Evolutionary conservation across 2,113 vertebrate species (phyloP).

Genomic region (Corapipo altera): DNA sequence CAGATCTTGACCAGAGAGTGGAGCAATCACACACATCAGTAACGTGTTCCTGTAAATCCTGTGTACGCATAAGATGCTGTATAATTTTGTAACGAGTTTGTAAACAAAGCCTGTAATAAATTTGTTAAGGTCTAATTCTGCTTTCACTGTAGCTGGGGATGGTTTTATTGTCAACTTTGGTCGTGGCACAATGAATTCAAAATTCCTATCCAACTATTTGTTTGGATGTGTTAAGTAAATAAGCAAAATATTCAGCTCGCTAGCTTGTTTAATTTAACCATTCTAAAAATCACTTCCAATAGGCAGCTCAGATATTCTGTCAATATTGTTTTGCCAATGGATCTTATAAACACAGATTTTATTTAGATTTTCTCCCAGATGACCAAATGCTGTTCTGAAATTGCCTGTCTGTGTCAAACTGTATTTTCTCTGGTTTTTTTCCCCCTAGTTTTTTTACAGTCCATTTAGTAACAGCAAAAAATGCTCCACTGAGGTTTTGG

Average conservation of each 20-base stretch:
- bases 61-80: constrained; percentile 34
- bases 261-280: background rate
- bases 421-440: constrained; percentile 6
- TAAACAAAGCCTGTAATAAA: constrained; percentile 64
- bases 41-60: background rate
- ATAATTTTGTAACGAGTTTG: constrained; percentile 61
- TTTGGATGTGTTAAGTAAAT: background rate
- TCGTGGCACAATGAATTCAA: background rate
- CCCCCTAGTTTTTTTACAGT: constrained; percentile 15
- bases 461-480: constrained; percentile 52
- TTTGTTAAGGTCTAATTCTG: constrained; percentile 38
- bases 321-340: constrained; percentile 39
- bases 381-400: background rate
- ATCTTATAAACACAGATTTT: constrained; percentile 38
- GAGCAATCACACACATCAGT: background rate
- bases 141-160: background rate
- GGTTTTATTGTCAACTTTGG: background rate
- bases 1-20: background rate
- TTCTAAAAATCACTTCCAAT: constrained; percentile 12
- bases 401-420: constrained; percentile 1
- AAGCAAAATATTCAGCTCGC: background rate
- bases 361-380: constrained; percentile 17
- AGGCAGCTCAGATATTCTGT: constrained; percentile 16
- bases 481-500: constrained; percentile 36
- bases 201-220: background rate